Conservation (phyloP, 2,888 invertebrate species). For the Nudaria mundana region DNA sequence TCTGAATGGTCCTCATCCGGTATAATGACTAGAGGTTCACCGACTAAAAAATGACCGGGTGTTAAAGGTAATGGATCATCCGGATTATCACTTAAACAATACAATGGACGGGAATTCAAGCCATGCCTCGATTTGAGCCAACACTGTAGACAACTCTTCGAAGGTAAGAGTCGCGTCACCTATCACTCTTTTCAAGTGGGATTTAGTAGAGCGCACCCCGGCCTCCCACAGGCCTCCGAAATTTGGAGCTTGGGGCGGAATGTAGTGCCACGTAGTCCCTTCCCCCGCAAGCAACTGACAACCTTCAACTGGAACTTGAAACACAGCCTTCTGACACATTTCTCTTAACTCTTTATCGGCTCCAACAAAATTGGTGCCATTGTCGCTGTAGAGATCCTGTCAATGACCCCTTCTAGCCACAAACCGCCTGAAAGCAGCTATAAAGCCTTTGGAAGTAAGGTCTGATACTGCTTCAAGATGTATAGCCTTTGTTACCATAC, state of each 20-base stretch:
- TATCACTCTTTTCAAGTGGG: constrained; percentile 8
- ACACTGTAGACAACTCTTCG: constrained; percentile 9
- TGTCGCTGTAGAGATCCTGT: constrained; percentile 6
- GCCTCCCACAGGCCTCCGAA: constrained; percentile 5
- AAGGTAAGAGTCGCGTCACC: constrained; percentile 7
- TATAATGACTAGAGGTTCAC: background rate
- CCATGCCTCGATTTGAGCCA: too few species aligned
- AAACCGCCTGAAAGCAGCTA: constrained; percentile 8
- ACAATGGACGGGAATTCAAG: too few species aligned
- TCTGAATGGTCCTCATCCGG: background rate
- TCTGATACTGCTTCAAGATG: background rate
- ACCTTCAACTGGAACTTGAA: background rate
- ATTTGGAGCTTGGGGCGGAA: background rate
- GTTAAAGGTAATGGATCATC: background rate
- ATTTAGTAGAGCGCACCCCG: constrained; percentile 5
- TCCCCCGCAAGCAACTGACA: background rate
- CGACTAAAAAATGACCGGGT: background rate
- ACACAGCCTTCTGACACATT: background rate
- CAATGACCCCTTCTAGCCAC: constrained; percentile 8
- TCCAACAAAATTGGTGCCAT: constrained; percentile 10
- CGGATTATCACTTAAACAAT: too few species aligned
- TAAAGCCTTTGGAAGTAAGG: background rate
- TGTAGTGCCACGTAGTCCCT: background rate
- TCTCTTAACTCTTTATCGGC: background rate
- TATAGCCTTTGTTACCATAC: background rate